Evolutionary conservation across 2,797 vertebrate species (phyloP), one percentile per base, ranked within the genome.

Genomic region (Catostomus latipinnis): DNA sequence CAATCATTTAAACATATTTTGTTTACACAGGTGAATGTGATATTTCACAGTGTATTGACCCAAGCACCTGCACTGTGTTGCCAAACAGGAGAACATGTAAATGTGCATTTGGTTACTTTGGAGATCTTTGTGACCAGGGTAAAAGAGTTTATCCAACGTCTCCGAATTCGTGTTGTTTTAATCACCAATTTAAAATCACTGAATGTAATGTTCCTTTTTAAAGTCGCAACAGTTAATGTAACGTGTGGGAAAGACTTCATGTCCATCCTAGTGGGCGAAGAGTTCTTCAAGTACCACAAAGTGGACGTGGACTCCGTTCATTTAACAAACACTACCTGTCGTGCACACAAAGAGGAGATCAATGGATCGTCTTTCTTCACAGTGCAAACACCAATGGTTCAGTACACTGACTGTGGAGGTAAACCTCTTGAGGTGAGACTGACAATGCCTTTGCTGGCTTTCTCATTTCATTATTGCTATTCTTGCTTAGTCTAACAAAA

Each of bases 371-470:
- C 86, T 0, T 93, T 85, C 85, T 94, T 85, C 84, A 70, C 85
- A 5, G 81, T 87, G 70, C 88, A 76, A 18, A 86, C 90, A 6
- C 74, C 89, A 12, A 92, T 88, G 82, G 88, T 91, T 0, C 16
- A 87, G n/a, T 94, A 94, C 1, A 6, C 80, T 0, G 8, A n/a
- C 43, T 95, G 94, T 58, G 93, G 93, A 46, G 93, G 93, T 0
- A 86, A 83, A 58, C 85, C 88, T 0, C 69, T 91, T 6, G 68
- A 89, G 91, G 93, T 94, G 82, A 57, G 50, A 6, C 16, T 14
- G 1, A 8, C 45, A 34, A 4, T 34, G 34, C 34, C 34, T 34
- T 34, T 0, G 0, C 0, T 18, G 1, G 10, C 0, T 10, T 45
- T 71, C 4, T 43, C 11, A 1, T n/a, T 9, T 4, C 1, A 22